These are phyloP conservation scores for Leptinotarsa peninsularis DNA, from an alignment of 2,888 invertebrate genomes.

Conservation along the genomic window DNA sequence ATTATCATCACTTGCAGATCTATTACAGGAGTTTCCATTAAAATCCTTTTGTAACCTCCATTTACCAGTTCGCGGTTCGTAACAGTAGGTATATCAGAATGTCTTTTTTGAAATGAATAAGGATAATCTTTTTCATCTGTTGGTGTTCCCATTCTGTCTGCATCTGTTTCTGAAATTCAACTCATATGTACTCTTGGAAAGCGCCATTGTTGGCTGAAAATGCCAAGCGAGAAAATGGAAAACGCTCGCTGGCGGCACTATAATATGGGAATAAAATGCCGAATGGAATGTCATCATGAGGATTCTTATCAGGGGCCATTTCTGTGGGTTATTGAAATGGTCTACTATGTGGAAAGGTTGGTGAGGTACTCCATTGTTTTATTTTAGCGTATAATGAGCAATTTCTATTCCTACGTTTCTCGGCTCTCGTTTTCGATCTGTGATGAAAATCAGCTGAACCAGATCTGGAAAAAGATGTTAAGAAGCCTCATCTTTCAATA, in stretches of 20 bases:
- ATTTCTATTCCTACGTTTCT: neutral
- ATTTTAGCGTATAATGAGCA: neutral
- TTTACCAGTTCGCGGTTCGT: no score
- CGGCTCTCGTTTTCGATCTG: neutral
- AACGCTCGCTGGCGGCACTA: neutral
- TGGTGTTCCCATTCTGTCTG: neutral
- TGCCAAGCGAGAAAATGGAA: neutral
- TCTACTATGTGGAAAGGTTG: neutral
- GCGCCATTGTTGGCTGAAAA: neutral
- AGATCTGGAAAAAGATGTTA: no score
- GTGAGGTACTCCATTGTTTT: neutral
- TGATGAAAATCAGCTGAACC: no score
- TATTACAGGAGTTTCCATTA: no score
- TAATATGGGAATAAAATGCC: conserved; percentile 6
- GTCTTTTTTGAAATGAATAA: neutral
- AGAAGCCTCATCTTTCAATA: no score
- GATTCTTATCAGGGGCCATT: neutral
- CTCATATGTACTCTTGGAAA: neutral
- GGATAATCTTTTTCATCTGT: neutral
- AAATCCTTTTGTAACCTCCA: no score
- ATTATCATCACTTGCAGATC: no score
- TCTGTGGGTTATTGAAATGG: neutral
- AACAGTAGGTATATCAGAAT: no score
- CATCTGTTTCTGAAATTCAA: neutral
- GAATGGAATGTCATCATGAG: neutral